A percentile compares a stretch with the other conserved stretches of the same genome.
These are phyloP conservation scores for Malacosoma neustria DNA, from an alignment of 2,888 invertebrate genomes.

Conservation along the genomic window DNA sequence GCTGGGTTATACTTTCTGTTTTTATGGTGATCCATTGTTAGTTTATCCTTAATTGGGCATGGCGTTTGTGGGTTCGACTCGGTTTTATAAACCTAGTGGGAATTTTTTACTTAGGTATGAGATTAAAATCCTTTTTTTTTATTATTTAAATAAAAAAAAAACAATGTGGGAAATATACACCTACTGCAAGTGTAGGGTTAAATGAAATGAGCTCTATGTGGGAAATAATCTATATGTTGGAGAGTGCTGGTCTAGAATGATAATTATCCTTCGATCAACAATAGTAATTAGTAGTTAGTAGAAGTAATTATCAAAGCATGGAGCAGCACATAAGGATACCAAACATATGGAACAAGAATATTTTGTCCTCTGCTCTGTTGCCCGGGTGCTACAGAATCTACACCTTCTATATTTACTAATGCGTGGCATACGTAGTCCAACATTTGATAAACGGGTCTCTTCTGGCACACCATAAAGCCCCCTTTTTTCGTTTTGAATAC, in stretches of 20 bases:
- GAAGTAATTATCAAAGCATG: constrained; percentile 9
- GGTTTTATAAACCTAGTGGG: not conserved
- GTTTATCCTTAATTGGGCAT: not conserved
- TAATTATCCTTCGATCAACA: too few relatives aligned
- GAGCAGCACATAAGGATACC: constrained; percentile 9
- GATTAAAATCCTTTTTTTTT: not conserved
- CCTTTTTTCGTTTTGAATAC: constrained; percentile 7
- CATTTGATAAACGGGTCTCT: constrained; percentile 1
- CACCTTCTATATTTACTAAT: constrained; percentile 8
- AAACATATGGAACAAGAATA: constrained; percentile 7
- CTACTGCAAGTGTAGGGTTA: constrained; percentile 3
- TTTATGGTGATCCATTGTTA: too few relatives aligned
- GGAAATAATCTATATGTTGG: too few relatives aligned
- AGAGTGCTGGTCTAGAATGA: too few relatives aligned
- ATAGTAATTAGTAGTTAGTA: too few relatives aligned
- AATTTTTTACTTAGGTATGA: not conserved
- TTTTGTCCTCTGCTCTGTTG: constrained; percentile 8
- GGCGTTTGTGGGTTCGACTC: not conserved
- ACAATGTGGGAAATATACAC: too few relatives aligned
- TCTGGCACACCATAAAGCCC: constrained; percentile 7
- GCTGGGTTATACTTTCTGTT: too few relatives aligned
- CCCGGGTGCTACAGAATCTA: constrained; percentile 9
- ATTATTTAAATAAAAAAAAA: not conserved
- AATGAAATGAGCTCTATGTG: constrained; percentile 1
- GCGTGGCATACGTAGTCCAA: constrained; percentile 9